Evolutionary conservation across 2,888 invertebrate genomes (phyloP).

Genomic region (Cephus rjabovi): DNA sequence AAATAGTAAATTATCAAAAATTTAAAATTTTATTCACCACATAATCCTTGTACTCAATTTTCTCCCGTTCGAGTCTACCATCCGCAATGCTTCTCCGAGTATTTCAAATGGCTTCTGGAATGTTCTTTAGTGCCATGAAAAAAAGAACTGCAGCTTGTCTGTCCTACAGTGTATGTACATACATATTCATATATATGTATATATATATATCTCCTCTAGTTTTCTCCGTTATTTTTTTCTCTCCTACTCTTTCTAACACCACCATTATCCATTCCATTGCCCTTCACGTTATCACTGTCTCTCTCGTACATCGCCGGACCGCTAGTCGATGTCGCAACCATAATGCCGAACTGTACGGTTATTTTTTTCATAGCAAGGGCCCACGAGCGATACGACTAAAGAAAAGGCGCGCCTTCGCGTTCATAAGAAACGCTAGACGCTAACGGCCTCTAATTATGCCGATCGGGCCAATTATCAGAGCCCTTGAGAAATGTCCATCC

Average conservation of each 20-base stretch:
- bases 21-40: background rate
- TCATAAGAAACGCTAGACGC: background rate
- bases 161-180: conserved; percentile 22
- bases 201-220: conserved; percentile 19
- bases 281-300: conserved; percentile 1
- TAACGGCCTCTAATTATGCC: background rate
- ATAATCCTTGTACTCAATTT: background rate
- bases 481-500: background rate
- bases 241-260: background rate
- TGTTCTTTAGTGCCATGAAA: background rate
- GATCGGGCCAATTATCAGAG: background rate
- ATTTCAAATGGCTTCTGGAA: background rate
- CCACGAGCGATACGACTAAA: background rate
- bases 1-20: background rate
- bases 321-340: conserved; percentile 37
- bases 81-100: background rate
- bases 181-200: conserved; percentile 26
- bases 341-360: conserved; percentile 6
- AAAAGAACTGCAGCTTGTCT: background rate
- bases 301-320: conserved; percentile 23
- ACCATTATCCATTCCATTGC: background rate
- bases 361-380: conserved; percentile 1
- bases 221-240: conserved; percentile 5
- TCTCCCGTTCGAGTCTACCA: background rate
- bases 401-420: background rate